Percentiles rank a stretch among this genome's conserved stretches.
phyloP scores from a whole-genome alignment of 1,140 invertebrate genomes.

The Drosophila arizonae region DNA sequence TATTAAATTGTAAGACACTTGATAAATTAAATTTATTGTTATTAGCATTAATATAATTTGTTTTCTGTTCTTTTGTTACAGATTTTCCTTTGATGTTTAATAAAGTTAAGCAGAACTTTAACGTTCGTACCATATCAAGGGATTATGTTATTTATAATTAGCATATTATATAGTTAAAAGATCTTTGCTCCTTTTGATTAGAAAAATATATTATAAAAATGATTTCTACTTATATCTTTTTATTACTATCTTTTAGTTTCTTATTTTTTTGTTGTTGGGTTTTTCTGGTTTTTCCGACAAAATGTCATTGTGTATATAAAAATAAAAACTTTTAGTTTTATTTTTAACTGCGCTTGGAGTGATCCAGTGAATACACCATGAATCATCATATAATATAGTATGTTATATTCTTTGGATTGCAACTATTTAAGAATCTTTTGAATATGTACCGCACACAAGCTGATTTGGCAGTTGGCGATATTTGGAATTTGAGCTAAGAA shows the following conservation, averaged over 20 bases:
- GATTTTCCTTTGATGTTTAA: conserved; percentile 7
- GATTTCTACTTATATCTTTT: background rate
- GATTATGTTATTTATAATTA: conserved; percentile 22
- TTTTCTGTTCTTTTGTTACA: conserved; percentile 18
- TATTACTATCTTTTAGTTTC: conserved; percentile 13
- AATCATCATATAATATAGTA: conserved; percentile 17
- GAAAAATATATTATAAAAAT: conserved; percentile 43
- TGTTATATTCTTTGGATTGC: conserved; percentile 46
- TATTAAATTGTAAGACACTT: conserved; percentile 30
- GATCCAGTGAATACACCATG: conserved; percentile 35
- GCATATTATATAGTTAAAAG: conserved; percentile 85
- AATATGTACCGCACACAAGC: conserved; percentile 23
- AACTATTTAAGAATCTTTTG: conserved; percentile 35
- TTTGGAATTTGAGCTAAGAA: conserved; percentile 26
- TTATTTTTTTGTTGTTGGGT: background rate
- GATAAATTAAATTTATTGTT: conserved; percentile 39
- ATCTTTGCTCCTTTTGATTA: conserved; percentile 38
- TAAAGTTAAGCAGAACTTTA: conserved; percentile 12
- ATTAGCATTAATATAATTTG: conserved; percentile 31
- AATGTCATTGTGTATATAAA: conserved; percentile 53
- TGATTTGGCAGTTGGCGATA: conserved; percentile 36
- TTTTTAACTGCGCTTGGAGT: conserved; percentile 27
- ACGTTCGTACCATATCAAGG: conserved; percentile 1
- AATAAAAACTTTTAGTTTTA: conserved; percentile 44
- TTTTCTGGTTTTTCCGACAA: conserved; percentile 24